Base-by-base conservation (phyloP, 2,113 vertebrate species). In the Pundamilia nyererei region DNA sequence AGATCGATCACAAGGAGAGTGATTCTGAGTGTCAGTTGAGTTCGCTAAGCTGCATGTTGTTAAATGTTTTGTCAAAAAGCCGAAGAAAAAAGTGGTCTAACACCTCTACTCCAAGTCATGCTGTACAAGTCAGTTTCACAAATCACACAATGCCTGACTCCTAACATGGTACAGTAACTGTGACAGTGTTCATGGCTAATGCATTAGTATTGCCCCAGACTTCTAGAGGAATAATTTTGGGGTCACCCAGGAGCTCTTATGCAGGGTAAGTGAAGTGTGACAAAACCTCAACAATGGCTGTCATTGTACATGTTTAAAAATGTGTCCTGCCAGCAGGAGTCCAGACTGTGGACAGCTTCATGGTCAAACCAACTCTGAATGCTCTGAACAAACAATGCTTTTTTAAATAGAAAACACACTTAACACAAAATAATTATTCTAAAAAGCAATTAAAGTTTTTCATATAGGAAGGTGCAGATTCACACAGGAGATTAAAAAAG, bases 321-420 rank as follows among this genome's bases (percentile, higher is more conserved):
- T 47, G 21, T 29, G 40, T 9, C 65, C n/a, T 72, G 38, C 60
- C 13, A 45, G n/a, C n/a, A 42, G 7, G 38, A 72, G 42, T 47
- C 42, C 40, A 75, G 42, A 19, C 24, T 47, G 9, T 29, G 15
- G 24, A 19, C 15, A 49, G 3, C 0, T 0, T 31, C 15, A 77
- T 19, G 70, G 24, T 77, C 9, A 49, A 12, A 1, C 24, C 15
- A 49, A 5, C 70, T 75, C 14, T 49, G 45, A 49, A n/a, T 49
- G 9, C 24, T 31, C 42, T 49, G 42, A 77, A 65, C 10, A 65
- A 65, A 38, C 17, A n/a, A n/a, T 5, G 17, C 4, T 38, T 65
- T 65, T 72, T 72, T 2, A 26, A 75, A 75, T 29, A 29, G 15
- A 49, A 47, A 75, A 45, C 40, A 75, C 21, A 75, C 24, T 17